Evolutionary conservation across 35 echinoderm and acorn worm species (phyloP), one percentile per base, ranked within the genome.

Genomic region (Lytechinus pictus): DNA sequence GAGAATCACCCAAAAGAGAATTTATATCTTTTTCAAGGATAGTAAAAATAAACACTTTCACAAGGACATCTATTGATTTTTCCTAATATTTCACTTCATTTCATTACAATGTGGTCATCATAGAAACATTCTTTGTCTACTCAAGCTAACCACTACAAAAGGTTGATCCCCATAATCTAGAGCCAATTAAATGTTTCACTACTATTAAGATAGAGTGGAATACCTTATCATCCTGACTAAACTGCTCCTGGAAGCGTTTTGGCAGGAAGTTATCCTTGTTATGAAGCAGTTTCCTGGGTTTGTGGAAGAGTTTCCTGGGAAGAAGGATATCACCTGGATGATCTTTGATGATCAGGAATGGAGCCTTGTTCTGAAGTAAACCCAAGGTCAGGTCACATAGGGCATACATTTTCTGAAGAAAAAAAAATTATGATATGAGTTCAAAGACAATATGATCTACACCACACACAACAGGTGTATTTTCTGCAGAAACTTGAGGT

Each of bases 401-500:
- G 27, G 98, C 98, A 96, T 99, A 99, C 54, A 99, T 91, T 96
- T 98, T 99, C 98, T 99, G 19, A 79, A 79, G n/a, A 79, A 16
- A 24, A 2, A 79, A 71, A 71, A 21, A 66, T n/a, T n/a, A 14
- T 66, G 12, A 66, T 57, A 57, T 44, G 33, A 44, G 33, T 44
- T 44, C 33, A 44, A 44, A 44, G 33, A 44, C 33, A 44, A 44
- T 44, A 44, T 44, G 33, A 44, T 44, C 33, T 44, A 44, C 33
- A 44, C 33, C 33, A 44, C 33, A 44, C 33, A 44, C 33, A 44
- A 44, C 2, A 44, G 33, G 33, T 44, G 33, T 44, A 44, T 44
- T 44, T 44, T 44, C 33, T 44, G 33, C 33, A 44, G 33, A 44
- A 44, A 44, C 33, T 44, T 44, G 33, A 44, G 33, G 33, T 44